Percentiles rank a stretch among this genome's conserved stretches.
These are phyloP conservation scores for Mastacembelus armatus DNA, from an alignment of 2,797 vertebrate genomes.

Conservation along the genomic window DNA sequence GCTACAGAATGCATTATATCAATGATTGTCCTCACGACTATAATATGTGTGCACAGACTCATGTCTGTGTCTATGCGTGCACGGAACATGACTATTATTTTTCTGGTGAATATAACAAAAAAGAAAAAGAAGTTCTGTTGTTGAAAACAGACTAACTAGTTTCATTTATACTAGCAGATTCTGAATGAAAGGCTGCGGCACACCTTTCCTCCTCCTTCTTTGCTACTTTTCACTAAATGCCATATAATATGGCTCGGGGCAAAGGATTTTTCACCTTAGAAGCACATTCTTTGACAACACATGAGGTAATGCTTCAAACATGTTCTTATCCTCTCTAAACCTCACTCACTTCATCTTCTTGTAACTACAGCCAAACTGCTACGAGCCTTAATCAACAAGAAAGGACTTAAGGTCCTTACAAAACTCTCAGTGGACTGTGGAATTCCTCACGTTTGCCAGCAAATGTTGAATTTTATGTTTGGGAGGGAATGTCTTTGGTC, in stretches of 20 bases:
- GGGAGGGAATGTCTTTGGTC: slow-evolving; percentile 46
- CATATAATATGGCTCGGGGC: slow-evolving; percentile 50
- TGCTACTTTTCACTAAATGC: slow-evolving; percentile 34
- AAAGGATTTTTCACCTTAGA: slow-evolving; percentile 56
- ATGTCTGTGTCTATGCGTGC: too few relatives aligned
- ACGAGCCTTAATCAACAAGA: slow-evolving; percentile 21
- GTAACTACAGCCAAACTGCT: not conserved
- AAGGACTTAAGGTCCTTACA: not conserved
- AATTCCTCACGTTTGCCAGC: slow-evolving; percentile 55
- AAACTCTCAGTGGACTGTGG: slow-evolving; percentile 27
- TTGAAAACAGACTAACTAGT: slow-evolving; percentile 12
- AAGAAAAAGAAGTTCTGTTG: not conserved
- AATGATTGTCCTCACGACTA: too few relatives aligned
- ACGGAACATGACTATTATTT: not conserved
- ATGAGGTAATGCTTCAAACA: slow-evolving; percentile 73
- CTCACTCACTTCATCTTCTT: slow-evolving; percentile 1
- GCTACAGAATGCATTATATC: too few relatives aligned
- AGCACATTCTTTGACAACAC: slow-evolving; percentile 69
- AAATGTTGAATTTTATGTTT: slow-evolving; percentile 51
- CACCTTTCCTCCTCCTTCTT: slow-evolving; percentile 1
- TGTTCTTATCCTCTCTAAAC: slow-evolving; percentile 24
- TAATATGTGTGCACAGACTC: too few relatives aligned
- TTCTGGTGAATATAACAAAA: not conserved
- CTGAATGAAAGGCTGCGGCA: slow-evolving; percentile 14
- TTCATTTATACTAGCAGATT: not conserved